Evolutionary conservation across 2,797 vertebrate species (phyloP).

Genomic region (Spinibarbus caldwelli): DNA sequence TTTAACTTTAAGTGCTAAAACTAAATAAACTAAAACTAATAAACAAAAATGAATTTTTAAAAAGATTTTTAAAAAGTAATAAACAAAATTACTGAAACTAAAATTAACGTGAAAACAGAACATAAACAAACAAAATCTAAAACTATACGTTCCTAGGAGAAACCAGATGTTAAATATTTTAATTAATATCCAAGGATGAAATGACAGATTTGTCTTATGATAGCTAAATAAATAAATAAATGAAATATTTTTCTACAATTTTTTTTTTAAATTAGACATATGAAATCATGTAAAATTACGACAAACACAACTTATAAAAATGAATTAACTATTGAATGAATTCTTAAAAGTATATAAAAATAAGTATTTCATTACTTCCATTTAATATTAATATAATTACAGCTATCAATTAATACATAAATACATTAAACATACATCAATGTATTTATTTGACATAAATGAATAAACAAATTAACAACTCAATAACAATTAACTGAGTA

Average conservation of each 20-base stretch:
- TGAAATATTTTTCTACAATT: not conserved
- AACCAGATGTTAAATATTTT: not conserved
- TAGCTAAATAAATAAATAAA: not conserved
- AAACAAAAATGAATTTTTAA: not conserved
- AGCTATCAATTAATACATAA: not conserved
- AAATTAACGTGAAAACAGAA: not conserved
- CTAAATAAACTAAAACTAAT: not conserved
- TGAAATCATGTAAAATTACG: not conserved
- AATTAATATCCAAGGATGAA: not conserved
- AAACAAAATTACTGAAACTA: not conserved
- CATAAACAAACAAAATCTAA: too few relatives aligned
- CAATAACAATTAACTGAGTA: too few relatives aligned
- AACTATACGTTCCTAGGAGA: too few relatives aligned
- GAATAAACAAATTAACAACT: too few relatives aligned
- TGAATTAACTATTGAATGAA: not conserved
- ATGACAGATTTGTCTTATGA: not conserved
- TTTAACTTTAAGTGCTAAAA: not conserved
- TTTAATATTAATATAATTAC: not conserved
- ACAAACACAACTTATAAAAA: not conserved
- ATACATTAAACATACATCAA: not conserved
- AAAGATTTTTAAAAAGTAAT: not conserved
- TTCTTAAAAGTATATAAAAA: not conserved
- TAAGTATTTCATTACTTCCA: not conserved
- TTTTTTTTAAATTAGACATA: too few relatives aligned
- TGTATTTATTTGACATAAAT: too few relatives aligned